Evolutionary conservation across 2,113 vertebrate species (phyloP), one percentile per base, ranked within the genome.

Genomic region (Vicugna pacos): DNA sequence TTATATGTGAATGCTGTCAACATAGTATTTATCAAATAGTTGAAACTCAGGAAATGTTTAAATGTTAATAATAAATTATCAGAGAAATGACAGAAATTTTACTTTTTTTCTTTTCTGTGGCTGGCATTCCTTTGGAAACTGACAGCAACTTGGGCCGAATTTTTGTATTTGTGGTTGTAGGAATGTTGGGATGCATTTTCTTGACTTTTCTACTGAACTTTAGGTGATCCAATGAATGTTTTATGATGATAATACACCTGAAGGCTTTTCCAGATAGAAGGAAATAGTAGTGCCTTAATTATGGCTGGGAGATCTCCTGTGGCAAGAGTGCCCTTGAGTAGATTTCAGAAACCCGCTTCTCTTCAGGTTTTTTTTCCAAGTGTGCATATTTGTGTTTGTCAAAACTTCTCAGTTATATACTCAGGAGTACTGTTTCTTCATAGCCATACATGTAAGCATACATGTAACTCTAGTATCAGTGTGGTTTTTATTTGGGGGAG

Each of bases 61-160:
- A 90, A 75, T 85, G 52, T 85, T 88, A 73, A 42, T 83, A 76
- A 30, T 87, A 73, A 60, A 72, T 54, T 70, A 50, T 65, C 70
- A 73, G 35, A 54, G 52, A 75, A 92, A 65, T 11, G 79, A 75
- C 24, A 19, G 73, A 28, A 67, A 14, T 81, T 82, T 93, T 94
- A 89, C 20, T 24, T 19, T 81, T 91, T 91, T 35, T 38, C 16
- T 30, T 62, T 62, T 58, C 30, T 82, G 19, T 85, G 24, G 9
- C 10, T 85, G 67, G 26, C 5, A 56, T 89, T 89, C 60, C 52
- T 85, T 90, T 92, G 89, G n/a, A 97, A 89, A 76, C 65, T 76
- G 48, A 81, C 16, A 75, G 64, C n/a, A 89, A 24, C 48, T 86
- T 90, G 32, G 8, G 38, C 52, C 7, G 52, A 30, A 72, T 96